Percentiles rank a stretch among this genome's conserved stretches.
Evolutionary conservation across 2,113 vertebrate genomes (phyloP).

Genomic region (Pseudolaguvia tuberculata): DNA sequence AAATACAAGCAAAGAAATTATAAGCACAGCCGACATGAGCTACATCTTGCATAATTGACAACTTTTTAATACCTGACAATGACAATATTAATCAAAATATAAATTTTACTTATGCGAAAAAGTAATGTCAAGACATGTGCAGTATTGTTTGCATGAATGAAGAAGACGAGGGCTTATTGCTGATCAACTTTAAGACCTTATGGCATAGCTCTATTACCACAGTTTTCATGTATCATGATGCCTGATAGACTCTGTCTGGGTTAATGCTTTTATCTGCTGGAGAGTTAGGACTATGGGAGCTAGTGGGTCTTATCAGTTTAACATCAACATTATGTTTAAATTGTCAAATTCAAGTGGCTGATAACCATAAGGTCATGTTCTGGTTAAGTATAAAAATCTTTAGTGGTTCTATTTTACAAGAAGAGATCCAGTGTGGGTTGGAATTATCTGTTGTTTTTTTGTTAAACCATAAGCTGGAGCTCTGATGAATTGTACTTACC

Average conservation of each 20-base stretch:
- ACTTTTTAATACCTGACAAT: too few species aligned
- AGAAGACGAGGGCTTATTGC: slow-evolving; percentile 83
- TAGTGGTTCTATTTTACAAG: slow-evolving; percentile 54
- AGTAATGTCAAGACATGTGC: slow-evolving; percentile 73
- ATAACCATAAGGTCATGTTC: slow-evolving; percentile 66
- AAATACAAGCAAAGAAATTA: slow-evolving; percentile 41
- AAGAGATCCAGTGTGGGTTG: slow-evolving; percentile 22
- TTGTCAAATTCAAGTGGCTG: slow-evolving; percentile 57
- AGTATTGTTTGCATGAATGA: slow-evolving; percentile 66
- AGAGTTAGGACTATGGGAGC: slow-evolving; percentile 39
- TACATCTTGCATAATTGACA: slow-evolving; percentile 59
- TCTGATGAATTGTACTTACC: slow-evolving; percentile 11
- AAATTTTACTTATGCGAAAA: slow-evolving; percentile 65
- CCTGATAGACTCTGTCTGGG: too few species aligned
- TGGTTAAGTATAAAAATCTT: slow-evolving; percentile 60
- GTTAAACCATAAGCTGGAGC: slow-evolving; percentile 8
- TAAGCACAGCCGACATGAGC: slow-evolving; percentile 48
- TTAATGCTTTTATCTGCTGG: slow-evolving; percentile 51
- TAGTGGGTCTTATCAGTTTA: slow-evolving; percentile 50
- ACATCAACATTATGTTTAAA: slow-evolving; percentile 53
- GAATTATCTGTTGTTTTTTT: not conserved
- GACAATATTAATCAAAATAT: slow-evolving; percentile 63
- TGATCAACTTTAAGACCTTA: slow-evolving; percentile 70
- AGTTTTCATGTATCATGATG: slow-evolving; percentile 54
- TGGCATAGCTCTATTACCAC: slow-evolving; percentile 75